Conservation (phyloP, 2,113 vertebrate species). For the Myiagra hebetior region DNA sequence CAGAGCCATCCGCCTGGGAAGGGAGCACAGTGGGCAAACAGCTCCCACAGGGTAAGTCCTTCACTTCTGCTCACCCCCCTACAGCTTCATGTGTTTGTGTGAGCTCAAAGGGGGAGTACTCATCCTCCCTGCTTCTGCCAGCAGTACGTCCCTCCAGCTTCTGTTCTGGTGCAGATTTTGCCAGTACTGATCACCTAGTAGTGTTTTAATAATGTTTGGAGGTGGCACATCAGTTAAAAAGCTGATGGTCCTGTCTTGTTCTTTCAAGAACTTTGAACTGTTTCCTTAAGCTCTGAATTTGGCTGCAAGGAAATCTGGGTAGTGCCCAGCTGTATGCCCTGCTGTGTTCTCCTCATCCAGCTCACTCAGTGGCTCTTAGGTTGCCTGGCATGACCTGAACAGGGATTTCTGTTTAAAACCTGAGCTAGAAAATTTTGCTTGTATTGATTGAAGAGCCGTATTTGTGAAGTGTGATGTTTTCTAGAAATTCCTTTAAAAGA, state of each 20-base stretch:
- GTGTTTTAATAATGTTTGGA: not conserved
- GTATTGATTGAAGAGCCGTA: not conserved
- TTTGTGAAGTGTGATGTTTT: not conserved
- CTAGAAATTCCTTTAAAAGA: not conserved
- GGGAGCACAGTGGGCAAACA: conserved; percentile 45
- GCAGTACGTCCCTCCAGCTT: not conserved
- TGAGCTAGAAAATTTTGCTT: not conserved
- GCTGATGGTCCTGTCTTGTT: not conserved
- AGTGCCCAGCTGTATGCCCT: not conserved
- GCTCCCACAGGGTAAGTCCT: not conserved
- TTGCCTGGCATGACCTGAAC: not conserved
- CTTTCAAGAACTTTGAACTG: not conserved
- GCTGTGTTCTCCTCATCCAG: not conserved
- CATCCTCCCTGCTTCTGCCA: not conserved
- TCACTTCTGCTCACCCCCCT: not conserved
- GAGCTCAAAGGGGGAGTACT: not conserved
- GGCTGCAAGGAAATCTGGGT: not conserved
- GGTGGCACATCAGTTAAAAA: not conserved
- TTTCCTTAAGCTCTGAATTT: not conserved
- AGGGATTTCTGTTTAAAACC: not conserved
- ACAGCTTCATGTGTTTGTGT: rapidly evolving
- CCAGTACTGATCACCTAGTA: not conserved
- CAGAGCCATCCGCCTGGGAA: conserved; percentile 60
- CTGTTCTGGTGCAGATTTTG: not conserved
- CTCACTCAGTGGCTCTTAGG: not conserved